Base-by-base conservation (phyloP, 2,113 vertebrate genomes). In the Xenopus laevis region DNA sequence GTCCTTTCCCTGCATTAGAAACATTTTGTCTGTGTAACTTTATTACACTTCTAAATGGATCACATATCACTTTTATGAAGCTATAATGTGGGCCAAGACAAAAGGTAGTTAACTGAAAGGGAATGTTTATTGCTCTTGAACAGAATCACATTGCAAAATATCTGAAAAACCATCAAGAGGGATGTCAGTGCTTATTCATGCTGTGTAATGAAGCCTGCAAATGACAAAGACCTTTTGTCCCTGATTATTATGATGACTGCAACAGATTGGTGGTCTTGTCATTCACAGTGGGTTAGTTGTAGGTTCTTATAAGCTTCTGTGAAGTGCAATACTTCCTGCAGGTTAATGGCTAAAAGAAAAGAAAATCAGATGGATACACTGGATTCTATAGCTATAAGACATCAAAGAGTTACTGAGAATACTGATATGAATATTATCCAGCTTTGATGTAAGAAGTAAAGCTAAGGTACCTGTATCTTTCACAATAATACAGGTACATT, bases 201-300 rank as follows among this genome's bases (percentile, higher is more conserved):
- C 52, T 66, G 40, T 59, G 40, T 59, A 66, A 33, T 67, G 53
- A 67, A 74, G 55, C n/a, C 60, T 64, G 13, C 46, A 64, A 72
- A 16, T 40, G 46, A 17, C 10, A 47, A 11, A 60, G 21, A 13
- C 40, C 16, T 50, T 73, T 47, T 74, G 21, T 67, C 44, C 53
- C 55, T n/a, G 20, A 47, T n/a, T 30, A 67, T 45, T 60, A 50
- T 67, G 20, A n/a, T 59, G 20, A 9, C 44, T 23, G 21, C 21
- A 59, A 74, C 59, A 21, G 9, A 74, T 47, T 33, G 5, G 18
- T 23, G 20, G 30, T 46, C 23, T 45, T 55, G 40, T 74, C 21
- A 45, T 59, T 10, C 21, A 33, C 55, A 1, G 21, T 47, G 10
- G 15, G 15, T 20, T 59, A 46, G 10, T 27, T 17, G 11, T 46